phyloP scores from a whole-genome alignment of 1,140 invertebrate species.

The Zaprionus inermis region DNA sequence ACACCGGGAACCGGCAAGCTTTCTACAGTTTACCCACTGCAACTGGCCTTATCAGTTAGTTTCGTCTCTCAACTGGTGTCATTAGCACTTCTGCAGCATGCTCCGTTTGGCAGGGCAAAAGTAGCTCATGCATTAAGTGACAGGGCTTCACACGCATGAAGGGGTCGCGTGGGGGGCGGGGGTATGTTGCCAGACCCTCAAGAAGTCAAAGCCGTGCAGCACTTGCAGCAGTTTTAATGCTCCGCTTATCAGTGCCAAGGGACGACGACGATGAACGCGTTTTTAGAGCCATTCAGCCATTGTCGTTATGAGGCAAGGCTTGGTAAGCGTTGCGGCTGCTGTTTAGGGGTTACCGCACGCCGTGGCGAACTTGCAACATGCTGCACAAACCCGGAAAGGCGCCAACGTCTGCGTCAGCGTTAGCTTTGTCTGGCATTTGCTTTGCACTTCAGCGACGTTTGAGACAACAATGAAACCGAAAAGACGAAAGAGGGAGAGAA shows the following conservation, averaged over 20 bases:
- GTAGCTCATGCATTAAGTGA: conserved; percentile 39
- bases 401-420: not conserved
- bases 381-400: conserved; percentile 39
- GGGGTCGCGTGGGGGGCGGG: too few relatives aligned
- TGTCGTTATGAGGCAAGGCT: conserved; percentile 40
- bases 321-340: conserved; percentile 6
- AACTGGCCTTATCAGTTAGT: conserved; percentile 8
- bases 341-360: conserved; percentile 35
- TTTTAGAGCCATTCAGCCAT: conserved; percentile 46
- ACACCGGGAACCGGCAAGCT: not conserved
- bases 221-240: conserved; percentile 33
- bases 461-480: conserved; percentile 43
- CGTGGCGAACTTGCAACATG: conserved; percentile 31
- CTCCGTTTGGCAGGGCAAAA: conserved; percentile 7
- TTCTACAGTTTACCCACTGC: not conserved
- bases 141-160: not conserved
- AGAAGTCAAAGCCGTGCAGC: conserved; percentile 39
- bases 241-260: conserved; percentile 37
- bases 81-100: conserved; percentile 5
- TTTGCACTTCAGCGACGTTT: conserved; percentile 48
- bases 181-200: conserved; percentile 14
- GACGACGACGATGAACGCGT: conserved; percentile 19
- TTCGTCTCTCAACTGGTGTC: conserved; percentile 20
- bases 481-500: not conserved
- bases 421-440: conserved; percentile 48